Evolutionary conservation across 2,888 invertebrate genomes (phyloP).

Genomic region (Patella caerulea): DNA sequence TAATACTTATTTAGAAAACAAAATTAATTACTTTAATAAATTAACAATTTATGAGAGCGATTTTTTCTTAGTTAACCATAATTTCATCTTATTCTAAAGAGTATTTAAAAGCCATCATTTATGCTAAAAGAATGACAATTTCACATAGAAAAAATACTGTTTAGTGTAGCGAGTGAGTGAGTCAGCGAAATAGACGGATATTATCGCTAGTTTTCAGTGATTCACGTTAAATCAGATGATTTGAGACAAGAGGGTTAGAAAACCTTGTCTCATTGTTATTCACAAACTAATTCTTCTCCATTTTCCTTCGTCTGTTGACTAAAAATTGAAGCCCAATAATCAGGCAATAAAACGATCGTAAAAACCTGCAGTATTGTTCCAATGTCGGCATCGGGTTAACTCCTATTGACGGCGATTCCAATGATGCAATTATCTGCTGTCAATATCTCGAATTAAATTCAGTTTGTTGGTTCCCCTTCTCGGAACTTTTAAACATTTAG

Average conservation of each 20-base stretch:
- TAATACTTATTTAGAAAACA: no score
- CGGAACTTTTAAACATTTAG: not conserved
- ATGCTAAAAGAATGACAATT: no score
- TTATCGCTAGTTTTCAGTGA: no score
- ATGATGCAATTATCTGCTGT: constrained; percentile 1
- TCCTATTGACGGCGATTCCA: not conserved
- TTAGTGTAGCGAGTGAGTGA: no score
- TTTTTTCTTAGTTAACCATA: no score
- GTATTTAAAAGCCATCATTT: no score
- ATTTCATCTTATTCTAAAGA: no score
- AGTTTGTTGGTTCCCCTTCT: constrained; percentile 7
- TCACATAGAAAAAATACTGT: no score
- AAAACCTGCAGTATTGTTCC: not conserved
- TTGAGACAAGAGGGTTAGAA: not conserved
- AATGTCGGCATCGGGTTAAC: constrained; percentile 3
- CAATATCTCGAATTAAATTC: constrained; percentile 8
- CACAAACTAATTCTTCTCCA: not conserved
- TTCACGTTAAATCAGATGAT: no score
- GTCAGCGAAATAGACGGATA: no score
- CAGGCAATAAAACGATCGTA: not conserved
- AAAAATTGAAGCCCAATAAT: not conserved
- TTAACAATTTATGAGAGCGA: no score
- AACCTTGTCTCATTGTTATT: constrained; percentile 4
- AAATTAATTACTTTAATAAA: no score
- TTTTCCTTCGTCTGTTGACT: not conserved